Conservation (phyloP, 2,888 invertebrate genomes). For the Drosophila prostipennis region DNA sequence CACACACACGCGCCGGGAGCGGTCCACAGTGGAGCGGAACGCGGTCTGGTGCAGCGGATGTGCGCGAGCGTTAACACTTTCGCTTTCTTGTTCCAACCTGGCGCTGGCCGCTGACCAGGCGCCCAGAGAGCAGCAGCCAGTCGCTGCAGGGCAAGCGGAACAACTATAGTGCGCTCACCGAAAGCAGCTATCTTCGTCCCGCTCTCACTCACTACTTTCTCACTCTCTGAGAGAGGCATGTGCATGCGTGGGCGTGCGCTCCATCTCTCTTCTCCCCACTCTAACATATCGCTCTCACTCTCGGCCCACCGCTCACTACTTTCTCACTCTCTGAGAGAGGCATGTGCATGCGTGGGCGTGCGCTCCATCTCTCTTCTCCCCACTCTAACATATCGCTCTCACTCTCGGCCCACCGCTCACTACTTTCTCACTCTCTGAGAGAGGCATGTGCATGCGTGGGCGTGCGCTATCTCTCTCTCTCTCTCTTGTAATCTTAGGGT, state of each 20-base stretch:
- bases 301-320: neutral
- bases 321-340: too few species aligned
- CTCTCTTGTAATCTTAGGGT: conserved; percentile 29
- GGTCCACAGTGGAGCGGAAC: conserved; percentile 10
- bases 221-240: too few species aligned
- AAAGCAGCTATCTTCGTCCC: conserved; percentile 21
- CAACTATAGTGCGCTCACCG: neutral
- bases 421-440: neutral
- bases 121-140: conserved; percentile 64
- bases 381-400: too few species aligned
- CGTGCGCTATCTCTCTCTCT: conserved; percentile 13
- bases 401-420: neutral
- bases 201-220: too few species aligned
- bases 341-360: too few species aligned
- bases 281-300: too few species aligned
- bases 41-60: conserved; percentile 5
- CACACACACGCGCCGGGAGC: conserved; percentile 3
- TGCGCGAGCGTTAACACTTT: conserved; percentile 74
- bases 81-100: conserved; percentile 85
- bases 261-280: too few species aligned
- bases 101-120: conserved; percentile 84
- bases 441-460: neutral
- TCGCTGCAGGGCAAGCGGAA: conserved; percentile 40
- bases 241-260: too few species aligned
- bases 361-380: too few species aligned